A percentile compares a stretch with the other conserved stretches of the same genome.
Evolutionary conservation across 2,113 vertebrate species (phyloP).

Genomic region (Numenius arquata): DNA sequence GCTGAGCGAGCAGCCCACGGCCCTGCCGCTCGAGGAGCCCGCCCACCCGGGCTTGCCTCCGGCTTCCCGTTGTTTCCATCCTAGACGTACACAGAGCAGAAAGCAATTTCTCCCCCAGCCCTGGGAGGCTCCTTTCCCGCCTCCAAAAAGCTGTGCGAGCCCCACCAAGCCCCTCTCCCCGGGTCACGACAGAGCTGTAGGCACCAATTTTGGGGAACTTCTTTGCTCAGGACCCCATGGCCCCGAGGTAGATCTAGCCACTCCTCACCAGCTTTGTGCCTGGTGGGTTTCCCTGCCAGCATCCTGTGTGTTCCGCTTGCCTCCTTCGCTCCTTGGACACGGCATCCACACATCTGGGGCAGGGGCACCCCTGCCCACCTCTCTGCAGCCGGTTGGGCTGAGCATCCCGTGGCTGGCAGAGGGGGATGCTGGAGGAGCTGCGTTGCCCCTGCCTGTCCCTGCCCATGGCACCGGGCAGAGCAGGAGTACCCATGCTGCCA

Average conservation of each 20-base stretch:
- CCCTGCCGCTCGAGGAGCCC: neutral
- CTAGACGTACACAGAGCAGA: neutral
- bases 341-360: fast-evolving
- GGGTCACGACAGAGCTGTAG: fast-evolving
- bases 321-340: neutral
- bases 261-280: fast-evolving
- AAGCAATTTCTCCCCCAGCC: neutral
- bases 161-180: neutral
- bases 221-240: neutral
- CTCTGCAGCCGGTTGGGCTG: fast-evolving
- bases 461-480: neutral
- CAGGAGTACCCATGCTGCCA: neutral
- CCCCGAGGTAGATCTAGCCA: fast-evolving
- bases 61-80: neutral
- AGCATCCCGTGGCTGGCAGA: neutral
- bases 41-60: neutral
- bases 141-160: neutral
- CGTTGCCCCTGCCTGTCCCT: neutral
- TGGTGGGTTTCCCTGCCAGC: neutral
- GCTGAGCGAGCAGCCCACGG: neutral
- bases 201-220: neutral
- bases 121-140: neutral
- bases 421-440: neutral
- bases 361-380: neutral
- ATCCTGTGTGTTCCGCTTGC: fast-evolving